phyloP scores from a whole-genome alignment of 2,888 invertebrate genomes.

The Terebella lapidaria region DNA sequence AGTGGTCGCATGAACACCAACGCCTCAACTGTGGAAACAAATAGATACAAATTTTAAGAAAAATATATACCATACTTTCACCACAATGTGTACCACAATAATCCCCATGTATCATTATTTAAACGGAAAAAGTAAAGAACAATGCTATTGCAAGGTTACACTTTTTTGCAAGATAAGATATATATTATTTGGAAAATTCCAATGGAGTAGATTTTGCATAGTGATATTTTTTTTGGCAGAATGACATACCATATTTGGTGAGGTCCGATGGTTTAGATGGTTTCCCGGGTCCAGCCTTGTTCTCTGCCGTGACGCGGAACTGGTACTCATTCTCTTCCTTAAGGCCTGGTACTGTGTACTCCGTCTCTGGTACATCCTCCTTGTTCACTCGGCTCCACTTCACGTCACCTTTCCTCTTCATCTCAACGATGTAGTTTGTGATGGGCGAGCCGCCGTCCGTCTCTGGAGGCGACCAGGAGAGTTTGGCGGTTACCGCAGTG shows the following conservation, averaged over 20 bases:
- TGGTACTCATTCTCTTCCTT: slow-evolving; percentile 60
- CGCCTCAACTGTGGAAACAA: slow-evolving; percentile 16
- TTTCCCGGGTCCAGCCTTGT: slow-evolving; percentile 84
- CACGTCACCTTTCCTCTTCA: slow-evolving; percentile 18
- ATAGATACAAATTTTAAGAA: not conserved
- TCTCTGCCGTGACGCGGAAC: slow-evolving; percentile 80
- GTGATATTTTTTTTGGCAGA: too few relatives aligned
- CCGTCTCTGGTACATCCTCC: slow-evolving; percentile 1
- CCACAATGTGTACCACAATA: too few relatives aligned
- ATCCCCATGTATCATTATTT: too few relatives aligned
- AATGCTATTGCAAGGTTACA: too few relatives aligned
- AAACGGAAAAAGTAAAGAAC: too few relatives aligned
- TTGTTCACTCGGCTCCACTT: slow-evolving; percentile 30
- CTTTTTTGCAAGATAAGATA: too few relatives aligned
- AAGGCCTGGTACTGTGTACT: slow-evolving; percentile 22
- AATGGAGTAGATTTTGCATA: too few relatives aligned
- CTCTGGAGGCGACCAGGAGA: slow-evolving; percentile 51
- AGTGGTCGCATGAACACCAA: slow-evolving; percentile 19
- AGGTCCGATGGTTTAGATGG: slow-evolving; percentile 32
- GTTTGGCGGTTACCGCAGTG: slow-evolving; percentile 14
- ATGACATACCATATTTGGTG: slow-evolving; percentile 5
- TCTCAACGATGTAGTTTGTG: slow-evolving; percentile 44
- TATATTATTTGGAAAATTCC: too few relatives aligned
- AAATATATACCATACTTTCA: not conserved
- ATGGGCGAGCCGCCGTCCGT: slow-evolving; percentile 49